phyloP scores from a whole-genome alignment of 2,113 vertebrate species.

The Garra rufa region DNA sequence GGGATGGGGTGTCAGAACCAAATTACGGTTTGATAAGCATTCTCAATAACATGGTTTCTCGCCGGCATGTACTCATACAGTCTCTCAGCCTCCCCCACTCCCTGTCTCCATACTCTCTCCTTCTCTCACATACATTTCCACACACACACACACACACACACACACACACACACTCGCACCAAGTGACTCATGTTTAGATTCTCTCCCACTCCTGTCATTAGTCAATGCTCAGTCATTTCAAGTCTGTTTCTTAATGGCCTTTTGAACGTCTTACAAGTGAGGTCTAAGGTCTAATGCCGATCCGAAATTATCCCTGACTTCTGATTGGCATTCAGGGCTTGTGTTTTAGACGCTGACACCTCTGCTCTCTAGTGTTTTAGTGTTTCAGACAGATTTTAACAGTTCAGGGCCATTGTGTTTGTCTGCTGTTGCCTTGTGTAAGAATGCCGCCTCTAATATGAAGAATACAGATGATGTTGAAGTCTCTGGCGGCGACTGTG shows the following conservation, averaged over 20 bases:
- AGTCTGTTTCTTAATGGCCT: conserved; percentile 63
- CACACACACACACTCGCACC: conserved; percentile 52
- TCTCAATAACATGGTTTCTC: conserved; percentile 67
- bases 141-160: conserved; percentile 4
- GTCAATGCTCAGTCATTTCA: conserved; percentile 69
- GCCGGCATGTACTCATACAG: conserved; percentile 60
- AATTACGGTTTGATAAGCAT: conserved; percentile 69
- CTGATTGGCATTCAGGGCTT: background rate
- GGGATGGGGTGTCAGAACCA: conserved; percentile 55
- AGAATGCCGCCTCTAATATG: conserved; percentile 48
- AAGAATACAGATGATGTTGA: conserved; percentile 46
- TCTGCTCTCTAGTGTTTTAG: conserved; percentile 1
- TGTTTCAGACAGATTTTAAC: conserved; percentile 6
- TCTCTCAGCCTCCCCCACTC: conserved; percentile 23
- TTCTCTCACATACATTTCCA: conserved; percentile 11
- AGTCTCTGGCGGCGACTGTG: conserved; percentile 60
- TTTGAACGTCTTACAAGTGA: conserved; percentile 42
- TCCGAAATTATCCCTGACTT: conserved; percentile 52
- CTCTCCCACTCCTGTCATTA: conserved; percentile 69
- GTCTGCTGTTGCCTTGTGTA: conserved; percentile 53
- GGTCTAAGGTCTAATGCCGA: background rate
- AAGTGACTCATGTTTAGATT: conserved; percentile 70
- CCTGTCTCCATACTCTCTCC: conserved; percentile 47
- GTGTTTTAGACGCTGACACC: background rate
- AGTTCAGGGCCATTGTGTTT: conserved; percentile 17